phyloP scores from a whole-genome alignment of 2,113 vertebrate genomes.

The Nipponia nippon region DNA sequence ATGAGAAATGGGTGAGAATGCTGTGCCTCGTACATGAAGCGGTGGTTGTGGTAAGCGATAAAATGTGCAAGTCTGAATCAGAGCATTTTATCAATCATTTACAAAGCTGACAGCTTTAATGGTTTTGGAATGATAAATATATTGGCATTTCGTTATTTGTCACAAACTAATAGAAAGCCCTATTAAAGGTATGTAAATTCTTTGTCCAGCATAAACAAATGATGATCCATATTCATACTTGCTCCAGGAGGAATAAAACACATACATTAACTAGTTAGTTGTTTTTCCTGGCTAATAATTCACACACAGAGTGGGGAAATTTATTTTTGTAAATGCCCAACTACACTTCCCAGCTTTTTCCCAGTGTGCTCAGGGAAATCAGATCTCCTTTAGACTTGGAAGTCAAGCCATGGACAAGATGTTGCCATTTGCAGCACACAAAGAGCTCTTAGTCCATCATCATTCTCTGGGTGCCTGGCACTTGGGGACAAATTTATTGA shows the following conservation, averaged over 20 bases:
- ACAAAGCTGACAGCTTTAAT: not conserved
- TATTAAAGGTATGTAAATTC: slow-evolving; percentile 3
- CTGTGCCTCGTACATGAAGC: not conserved
- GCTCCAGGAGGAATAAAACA: not conserved
- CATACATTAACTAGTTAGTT: not conserved
- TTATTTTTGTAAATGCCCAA: not conserved
- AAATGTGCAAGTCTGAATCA: not conserved
- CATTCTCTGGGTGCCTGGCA: not conserved
- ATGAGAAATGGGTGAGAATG: not conserved
- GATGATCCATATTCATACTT: not conserved
- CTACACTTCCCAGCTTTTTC: not conserved
- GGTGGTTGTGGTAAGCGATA: not conserved
- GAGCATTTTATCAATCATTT: not conserved
- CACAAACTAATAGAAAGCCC: slow-evolving; percentile 26
- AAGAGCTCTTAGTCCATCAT: not conserved
- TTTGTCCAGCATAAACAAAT: slow-evolving; percentile 6
- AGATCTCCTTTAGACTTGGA: not conserved
- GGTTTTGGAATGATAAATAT: not conserved
- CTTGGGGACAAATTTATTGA: not conserved
- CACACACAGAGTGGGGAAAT: not conserved
- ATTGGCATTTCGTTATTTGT: not conserved
- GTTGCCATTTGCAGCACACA: not conserved
- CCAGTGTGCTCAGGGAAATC: not conserved
- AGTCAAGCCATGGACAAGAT: not conserved
- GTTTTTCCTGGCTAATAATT: not conserved